Evolutionary conservation across 2,797 vertebrate genomes (phyloP).

Genomic region (Phrynocephalus guinanensis): DNA sequence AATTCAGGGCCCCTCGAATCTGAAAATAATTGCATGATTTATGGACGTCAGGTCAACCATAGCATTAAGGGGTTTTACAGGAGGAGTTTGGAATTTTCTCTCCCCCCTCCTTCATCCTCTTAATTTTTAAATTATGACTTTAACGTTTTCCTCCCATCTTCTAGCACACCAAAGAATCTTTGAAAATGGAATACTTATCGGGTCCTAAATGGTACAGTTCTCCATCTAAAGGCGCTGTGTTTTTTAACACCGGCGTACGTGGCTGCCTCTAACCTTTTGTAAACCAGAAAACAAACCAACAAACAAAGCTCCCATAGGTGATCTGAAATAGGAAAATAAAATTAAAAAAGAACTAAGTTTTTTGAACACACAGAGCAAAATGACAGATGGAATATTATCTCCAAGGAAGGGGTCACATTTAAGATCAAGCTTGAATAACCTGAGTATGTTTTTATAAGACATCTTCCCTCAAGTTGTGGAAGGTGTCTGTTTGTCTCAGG

Average conservation of each 20-base stretch:
- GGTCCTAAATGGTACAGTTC: not conserved
- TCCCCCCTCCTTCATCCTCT: not conserved
- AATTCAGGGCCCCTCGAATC: not conserved
- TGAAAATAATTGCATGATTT: conserved; percentile 35
- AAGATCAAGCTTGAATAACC: too few species aligned
- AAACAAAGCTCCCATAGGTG: not conserved
- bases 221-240: not conserved
- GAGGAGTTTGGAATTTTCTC: not conserved
- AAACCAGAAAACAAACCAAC: not conserved
- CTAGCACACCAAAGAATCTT: not conserved
- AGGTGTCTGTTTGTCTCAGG: too few species aligned
- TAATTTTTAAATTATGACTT: conserved; percentile 24
- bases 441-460: too few species aligned
- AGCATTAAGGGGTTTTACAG: not conserved
- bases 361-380: not conserved
- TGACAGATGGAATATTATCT: not conserved
- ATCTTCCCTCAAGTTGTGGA: too few species aligned
- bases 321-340: not conserved
- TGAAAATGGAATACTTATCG: conserved; percentile 2
- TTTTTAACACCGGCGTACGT: not conserved
- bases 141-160: conserved; percentile 7
- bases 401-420: too few species aligned
- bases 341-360: not conserved
- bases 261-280: not conserved
- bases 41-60: not conserved